A percentile compares a stretch with the other conserved stretches of the same genome.
phyloP scores from a whole-genome alignment of 1,140 invertebrate species.

The Hestina assimilis region DNA sequence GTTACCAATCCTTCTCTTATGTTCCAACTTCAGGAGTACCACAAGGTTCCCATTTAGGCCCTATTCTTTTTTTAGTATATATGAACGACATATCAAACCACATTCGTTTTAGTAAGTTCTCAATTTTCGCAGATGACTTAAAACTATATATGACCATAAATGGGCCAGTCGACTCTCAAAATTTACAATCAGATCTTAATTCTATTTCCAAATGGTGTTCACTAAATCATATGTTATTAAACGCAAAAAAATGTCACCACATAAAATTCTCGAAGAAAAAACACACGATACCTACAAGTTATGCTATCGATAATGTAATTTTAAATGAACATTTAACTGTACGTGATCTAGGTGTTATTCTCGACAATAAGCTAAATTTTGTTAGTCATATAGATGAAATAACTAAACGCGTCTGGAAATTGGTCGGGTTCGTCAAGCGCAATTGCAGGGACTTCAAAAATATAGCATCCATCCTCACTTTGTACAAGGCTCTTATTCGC shows the following conservation, averaged over 20 bases:
- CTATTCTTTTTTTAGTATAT: constrained; percentile 6
- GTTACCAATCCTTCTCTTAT: constrained; percentile 7
- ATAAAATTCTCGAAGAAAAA: constrained; percentile 7
- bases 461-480: background rate
- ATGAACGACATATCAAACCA: too few relatives aligned
- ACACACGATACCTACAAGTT: background rate
- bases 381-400: background rate
- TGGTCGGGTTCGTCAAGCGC: constrained; percentile 10
- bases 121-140: constrained; percentile 12
- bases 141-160: constrained; percentile 11
- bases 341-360: constrained; percentile 6
- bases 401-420: background rate
- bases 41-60: constrained; percentile 13
- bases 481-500: constrained; percentile 5
- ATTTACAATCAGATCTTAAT: constrained; percentile 2
- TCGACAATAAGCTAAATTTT: constrained; percentile 7
- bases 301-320: background rate
- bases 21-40: constrained; percentile 13
- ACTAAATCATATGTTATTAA: constrained; percentile 4
- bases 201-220: constrained; percentile 2
- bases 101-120: constrained; percentile 1
- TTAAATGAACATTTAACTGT: background rate
- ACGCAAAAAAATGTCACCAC: constrained; percentile 7
- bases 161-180: background rate
- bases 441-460: constrained; percentile 12